Percentiles rank a stretch among this genome's conserved stretches.
phyloP scores from a whole-genome alignment of 2,888 invertebrate genomes.

The Agonopterix arenella region DNA sequence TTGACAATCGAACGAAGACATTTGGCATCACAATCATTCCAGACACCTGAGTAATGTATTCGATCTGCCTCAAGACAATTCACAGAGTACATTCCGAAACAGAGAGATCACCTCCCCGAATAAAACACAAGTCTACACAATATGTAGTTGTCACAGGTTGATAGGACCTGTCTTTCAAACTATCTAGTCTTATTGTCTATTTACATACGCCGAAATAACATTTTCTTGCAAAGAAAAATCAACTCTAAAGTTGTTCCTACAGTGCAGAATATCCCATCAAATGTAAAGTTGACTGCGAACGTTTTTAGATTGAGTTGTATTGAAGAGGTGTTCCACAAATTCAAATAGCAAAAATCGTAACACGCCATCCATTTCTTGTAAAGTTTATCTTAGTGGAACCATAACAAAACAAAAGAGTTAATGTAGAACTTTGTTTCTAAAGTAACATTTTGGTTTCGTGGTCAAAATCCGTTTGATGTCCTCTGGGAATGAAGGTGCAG shows the following conservation, averaged over 20 bases:
- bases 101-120: slow-evolving; percentile 59
- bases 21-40: slow-evolving; percentile 19
- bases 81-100: slow-evolving; percentile 45
- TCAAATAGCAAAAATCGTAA: slow-evolving; percentile 7
- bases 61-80: slow-evolving; percentile 51
- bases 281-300: slow-evolving; percentile 12
- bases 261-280: no score
- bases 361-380: slow-evolving; percentile 19
- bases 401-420: slow-evolving; percentile 1
- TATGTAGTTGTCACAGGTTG: slow-evolving; percentile 73
- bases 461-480: slow-evolving; percentile 23
- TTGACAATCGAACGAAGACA: slow-evolving; percentile 22
- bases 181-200: slow-evolving; percentile 31
- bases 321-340: slow-evolving; percentile 19
- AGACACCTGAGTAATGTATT: slow-evolving; percentile 37
- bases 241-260: not conserved
- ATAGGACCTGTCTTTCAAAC: slow-evolving; percentile 73
- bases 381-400: not conserved
- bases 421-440: slow-evolving; percentile 3
- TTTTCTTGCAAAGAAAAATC: not conserved
- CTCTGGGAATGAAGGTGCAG: slow-evolving; percentile 56
- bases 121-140: slow-evolving; percentile 65
- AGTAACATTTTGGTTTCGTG: slow-evolving; percentile 19
- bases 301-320: slow-evolving; percentile 10
- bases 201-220: slow-evolving; percentile 3